A percentile compares a stretch with the other conserved stretches of the same genome.
Evolutionary conservation across 2,113 vertebrate species (phyloP).

Genomic region (Nycticorax nycticorax): DNA sequence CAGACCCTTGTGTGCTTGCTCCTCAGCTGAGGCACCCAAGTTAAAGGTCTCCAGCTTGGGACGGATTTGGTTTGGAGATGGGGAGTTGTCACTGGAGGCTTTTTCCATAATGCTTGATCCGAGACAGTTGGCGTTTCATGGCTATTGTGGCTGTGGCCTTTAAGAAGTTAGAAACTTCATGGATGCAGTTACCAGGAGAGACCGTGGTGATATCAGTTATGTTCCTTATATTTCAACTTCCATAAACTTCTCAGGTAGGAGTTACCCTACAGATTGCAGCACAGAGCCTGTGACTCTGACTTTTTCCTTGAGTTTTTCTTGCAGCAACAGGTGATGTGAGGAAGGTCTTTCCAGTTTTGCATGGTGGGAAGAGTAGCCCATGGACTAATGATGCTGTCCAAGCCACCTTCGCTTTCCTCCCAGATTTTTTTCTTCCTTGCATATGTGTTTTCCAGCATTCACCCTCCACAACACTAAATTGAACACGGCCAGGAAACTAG

Average conservation of each 20-base stretch:
- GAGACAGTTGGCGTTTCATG: rapidly evolving
- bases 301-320: not conserved
- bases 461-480: not conserved
- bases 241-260: not conserved
- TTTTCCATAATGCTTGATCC: not conserved
- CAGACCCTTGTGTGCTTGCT: not conserved
- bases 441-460: not conserved
- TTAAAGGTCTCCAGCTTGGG: not conserved
- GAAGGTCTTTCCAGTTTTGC: not conserved
- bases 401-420: not conserved
- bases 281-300: not conserved
- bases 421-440: not conserved
- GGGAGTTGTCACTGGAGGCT: not conserved
- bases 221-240: not conserved
- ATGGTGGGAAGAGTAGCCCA: not conserved
- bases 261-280: not conserved
- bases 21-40: not conserved
- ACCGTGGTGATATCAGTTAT: not conserved
- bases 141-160: not conserved
- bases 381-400: rapidly evolving
- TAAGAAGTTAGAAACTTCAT: not conserved
- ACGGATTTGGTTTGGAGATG: not conserved
- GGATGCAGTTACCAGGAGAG: not conserved
- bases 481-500: not conserved
- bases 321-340: not conserved